phyloP scores from a whole-genome alignment of 1,140 invertebrate genomes.

The Drosophila mauritiana region DNA sequence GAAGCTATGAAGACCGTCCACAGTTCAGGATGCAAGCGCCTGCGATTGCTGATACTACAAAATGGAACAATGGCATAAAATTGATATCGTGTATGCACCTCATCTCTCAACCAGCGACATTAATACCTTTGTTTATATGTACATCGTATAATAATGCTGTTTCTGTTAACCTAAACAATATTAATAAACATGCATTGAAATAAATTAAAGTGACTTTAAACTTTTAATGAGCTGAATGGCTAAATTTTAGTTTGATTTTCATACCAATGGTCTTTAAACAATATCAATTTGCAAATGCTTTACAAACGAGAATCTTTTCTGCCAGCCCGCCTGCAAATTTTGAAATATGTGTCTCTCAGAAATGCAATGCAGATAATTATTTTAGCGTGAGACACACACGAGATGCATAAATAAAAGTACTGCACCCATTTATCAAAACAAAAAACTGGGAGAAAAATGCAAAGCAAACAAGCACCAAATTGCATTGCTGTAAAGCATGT shows the following conservation, averaged over 20 bases:
- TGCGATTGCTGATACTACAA: constrained; percentile 28
- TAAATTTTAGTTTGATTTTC: too few relatives aligned
- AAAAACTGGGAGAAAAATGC: constrained; percentile 14
- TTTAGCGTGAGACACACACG: constrained; percentile 31
- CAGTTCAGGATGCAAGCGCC: constrained; percentile 55
- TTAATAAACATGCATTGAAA: too few relatives aligned
- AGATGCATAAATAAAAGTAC: constrained; percentile 48
- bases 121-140: neutral
- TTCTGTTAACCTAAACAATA: too few relatives aligned
- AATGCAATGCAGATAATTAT: constrained; percentile 52
- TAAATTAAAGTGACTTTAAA: too few relatives aligned
- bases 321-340: constrained; percentile 5
- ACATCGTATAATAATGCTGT: neutral
- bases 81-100: neutral
- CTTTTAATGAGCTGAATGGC: too few relatives aligned
- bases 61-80: constrained; percentile 13
- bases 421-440: constrained; percentile 47
- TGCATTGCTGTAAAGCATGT: constrained; percentile 38
- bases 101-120: neutral
- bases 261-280: neutral
- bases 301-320: constrained; percentile 15
- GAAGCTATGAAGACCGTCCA: constrained; percentile 28
- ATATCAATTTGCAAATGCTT: neutral
- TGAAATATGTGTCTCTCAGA: constrained; percentile 16
- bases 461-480: constrained; percentile 38